Percentiles rank a stretch among this genome's conserved stretches.
These are phyloP conservation scores for Chrysogorgia sp. DNA, from an alignment of 92 coral and sea anemone species.

Conservation along the genomic window DNA sequence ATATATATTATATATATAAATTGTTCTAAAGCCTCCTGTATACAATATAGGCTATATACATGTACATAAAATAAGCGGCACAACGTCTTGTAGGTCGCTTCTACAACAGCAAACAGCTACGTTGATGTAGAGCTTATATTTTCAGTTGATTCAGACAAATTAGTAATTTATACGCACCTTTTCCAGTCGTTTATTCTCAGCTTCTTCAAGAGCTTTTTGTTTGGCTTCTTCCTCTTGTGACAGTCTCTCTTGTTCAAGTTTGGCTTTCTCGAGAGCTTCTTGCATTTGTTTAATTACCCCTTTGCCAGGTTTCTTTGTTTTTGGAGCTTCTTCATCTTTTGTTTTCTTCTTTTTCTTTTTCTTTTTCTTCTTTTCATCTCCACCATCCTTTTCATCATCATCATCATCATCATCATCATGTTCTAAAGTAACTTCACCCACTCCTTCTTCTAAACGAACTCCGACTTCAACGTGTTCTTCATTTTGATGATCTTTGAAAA, in stretches of 20 bases:
- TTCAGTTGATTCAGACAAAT: background rate
- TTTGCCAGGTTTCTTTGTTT: constrained; percentile 83
- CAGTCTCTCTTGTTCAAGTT: constrained; percentile 77
- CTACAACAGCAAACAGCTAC: too few species aligned
- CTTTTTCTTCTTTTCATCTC: constrained; percentile 76
- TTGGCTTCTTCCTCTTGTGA: constrained; percentile 86
- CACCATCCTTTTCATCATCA: constrained; percentile 75
- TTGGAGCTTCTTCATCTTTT: constrained; percentile 85
- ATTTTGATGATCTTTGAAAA: background rate
- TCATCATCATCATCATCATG: constrained; percentile 59
- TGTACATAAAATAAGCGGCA: background rate
- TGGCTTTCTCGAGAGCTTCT: constrained; percentile 80
- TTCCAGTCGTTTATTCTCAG: constrained; percentile 88
- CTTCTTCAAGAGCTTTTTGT: constrained; percentile 77
- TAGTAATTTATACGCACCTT: constrained; percentile 61
- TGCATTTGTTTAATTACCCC: constrained; percentile 98
- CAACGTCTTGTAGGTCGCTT: too few species aligned
- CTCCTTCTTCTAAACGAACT: background rate
- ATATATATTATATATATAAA: too few species aligned
- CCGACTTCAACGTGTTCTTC: background rate
- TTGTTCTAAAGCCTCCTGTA: too few species aligned
- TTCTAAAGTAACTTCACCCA: constrained; percentile 42
- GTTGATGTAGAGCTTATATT: too few species aligned
- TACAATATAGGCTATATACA: too few species aligned
- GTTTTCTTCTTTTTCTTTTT: constrained; percentile 89